A percentile compares a stretch with the other conserved stretches of the same genome.
These are phyloP conservation scores for Euura lappo DNA, from an alignment of 1,140 invertebrate species.

Conservation along the genomic window DNA sequence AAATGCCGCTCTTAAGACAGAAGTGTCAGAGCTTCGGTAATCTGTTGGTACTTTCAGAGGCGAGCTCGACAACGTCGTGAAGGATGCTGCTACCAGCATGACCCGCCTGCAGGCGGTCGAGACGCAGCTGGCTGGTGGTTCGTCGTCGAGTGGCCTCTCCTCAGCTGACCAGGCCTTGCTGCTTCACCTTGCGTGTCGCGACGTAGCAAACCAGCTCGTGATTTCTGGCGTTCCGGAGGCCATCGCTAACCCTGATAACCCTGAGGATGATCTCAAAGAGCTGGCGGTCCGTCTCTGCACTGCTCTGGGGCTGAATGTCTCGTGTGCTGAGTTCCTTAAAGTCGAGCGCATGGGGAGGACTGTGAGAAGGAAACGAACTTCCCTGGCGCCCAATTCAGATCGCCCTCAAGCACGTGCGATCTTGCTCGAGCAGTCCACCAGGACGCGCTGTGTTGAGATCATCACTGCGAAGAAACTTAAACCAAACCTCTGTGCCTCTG, in stretches of 20 bases:
- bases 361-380: not conserved
- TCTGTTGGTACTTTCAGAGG: not conserved
- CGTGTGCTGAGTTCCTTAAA: not conserved
- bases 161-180: not conserved
- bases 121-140: not conserved
- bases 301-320: not conserved
- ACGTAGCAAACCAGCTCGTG: constrained; percentile 6
- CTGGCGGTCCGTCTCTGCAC: not conserved
- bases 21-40: not conserved
- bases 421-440: not conserved
- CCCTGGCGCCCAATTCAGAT: not conserved
- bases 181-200: not conserved
- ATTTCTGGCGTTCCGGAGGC: not conserved
- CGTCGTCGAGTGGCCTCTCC: not conserved
- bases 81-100: not conserved
- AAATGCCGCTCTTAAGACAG: not conserved
- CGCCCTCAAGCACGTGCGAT: not conserved
- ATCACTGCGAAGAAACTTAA: not conserved
- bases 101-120: not conserved
- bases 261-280: not conserved
- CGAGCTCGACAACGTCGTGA: not conserved
- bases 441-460: not conserved
- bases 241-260: not conserved
- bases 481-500: not conserved
- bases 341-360: constrained; percentile 3